Conservation (phyloP, 2,113 vertebrate species). For the Otolemur garnettii region DNA sequence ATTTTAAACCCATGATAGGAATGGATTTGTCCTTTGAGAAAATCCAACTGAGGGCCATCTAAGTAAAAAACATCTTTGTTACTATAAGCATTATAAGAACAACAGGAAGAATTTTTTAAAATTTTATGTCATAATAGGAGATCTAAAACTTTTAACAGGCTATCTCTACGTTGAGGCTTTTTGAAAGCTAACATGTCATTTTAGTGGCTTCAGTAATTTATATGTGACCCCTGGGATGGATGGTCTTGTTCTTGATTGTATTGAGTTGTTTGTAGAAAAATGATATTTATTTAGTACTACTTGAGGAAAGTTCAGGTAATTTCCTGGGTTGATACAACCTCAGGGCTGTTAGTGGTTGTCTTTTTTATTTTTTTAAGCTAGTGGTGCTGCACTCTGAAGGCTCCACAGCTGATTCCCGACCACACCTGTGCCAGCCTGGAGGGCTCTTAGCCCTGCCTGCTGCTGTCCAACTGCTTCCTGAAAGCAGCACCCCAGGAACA, state of each 20-base stretch:
- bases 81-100: not conserved
- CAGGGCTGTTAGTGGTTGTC: not conserved
- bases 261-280: not conserved
- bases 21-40: constrained; percentile 41
- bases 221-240: not conserved
- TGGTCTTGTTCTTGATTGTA: not conserved
- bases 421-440: not conserved
- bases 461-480: not conserved
- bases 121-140: constrained; percentile 26
- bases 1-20: constrained; percentile 21
- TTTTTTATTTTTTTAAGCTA: not conserved
- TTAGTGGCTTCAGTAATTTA: not conserved
- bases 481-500: not conserved
- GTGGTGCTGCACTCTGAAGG: not conserved
- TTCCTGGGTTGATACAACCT: not conserved
- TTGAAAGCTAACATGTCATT: not conserved
- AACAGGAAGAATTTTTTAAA: too few species aligned
- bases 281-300: not conserved
- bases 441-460: not conserved
- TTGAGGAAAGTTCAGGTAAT: not conserved
- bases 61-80: not conserved
- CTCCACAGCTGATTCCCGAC: not conserved
- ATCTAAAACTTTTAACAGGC: not conserved
- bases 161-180: not conserved
- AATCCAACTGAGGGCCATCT: not conserved